phyloP scores from a whole-genome alignment of 2,888 invertebrate genomes.

The Dyspetes luteomarginatus region DNA sequence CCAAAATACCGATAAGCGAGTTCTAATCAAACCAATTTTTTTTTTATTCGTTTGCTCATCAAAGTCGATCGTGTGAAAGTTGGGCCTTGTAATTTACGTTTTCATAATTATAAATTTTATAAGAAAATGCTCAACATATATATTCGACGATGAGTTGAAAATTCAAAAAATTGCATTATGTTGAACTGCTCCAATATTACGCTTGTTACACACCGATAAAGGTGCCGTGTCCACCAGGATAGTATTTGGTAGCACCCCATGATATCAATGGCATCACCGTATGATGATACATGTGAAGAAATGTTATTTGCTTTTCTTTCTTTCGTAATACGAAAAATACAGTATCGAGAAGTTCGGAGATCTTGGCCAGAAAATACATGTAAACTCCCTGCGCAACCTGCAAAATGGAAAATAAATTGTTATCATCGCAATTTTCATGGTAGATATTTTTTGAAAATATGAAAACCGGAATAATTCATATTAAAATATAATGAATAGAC shows the following conservation, averaged over 20 bases:
- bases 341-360: conserved; percentile 95
- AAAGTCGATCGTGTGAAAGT: too few species aligned
- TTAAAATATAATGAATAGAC: conserved; percentile 9
- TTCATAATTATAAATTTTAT: too few species aligned
- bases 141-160: too few species aligned
- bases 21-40: too few species aligned
- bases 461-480: conserved; percentile 43
- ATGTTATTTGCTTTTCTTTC: conserved; percentile 94
- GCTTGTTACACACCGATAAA: conserved; percentile 87
- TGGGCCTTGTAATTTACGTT: too few species aligned
- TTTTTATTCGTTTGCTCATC: too few species aligned
- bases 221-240: conserved; percentile 94
- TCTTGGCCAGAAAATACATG: conserved; percentile 94
- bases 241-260: conserved; percentile 96
- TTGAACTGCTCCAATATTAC: too few species aligned
- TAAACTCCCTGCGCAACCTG: conserved; percentile 90
- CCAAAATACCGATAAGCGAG: too few species aligned
- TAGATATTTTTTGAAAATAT: neutral
- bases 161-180: too few species aligned
- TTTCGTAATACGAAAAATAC: conserved; percentile 97
- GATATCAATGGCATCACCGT: conserved; percentile 97
- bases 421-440: neutral
- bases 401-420: conserved; percentile 66
- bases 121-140: too few species aligned
- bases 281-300: conserved; percentile 97